Conservation (phyloP, 2,888 invertebrate genomes). For the Calephelis perditalis region DNA sequence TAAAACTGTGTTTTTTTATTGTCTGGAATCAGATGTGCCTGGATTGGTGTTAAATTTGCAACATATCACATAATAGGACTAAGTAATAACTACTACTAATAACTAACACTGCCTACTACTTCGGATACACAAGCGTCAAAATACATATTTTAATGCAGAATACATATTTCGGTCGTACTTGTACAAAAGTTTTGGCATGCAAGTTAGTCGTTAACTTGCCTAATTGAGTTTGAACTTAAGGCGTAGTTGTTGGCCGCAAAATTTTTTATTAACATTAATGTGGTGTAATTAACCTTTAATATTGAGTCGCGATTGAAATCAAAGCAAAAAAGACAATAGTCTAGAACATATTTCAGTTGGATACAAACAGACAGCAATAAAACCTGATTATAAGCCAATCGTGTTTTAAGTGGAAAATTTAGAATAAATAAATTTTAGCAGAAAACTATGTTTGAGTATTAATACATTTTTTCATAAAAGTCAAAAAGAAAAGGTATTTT, state of each 20-base stretch:
- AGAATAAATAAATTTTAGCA: neutral
- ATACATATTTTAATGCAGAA: too few relatives aligned
- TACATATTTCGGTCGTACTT: too few relatives aligned
- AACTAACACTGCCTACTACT: too few relatives aligned
- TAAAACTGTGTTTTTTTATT: too few relatives aligned
- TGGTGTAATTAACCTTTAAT: constrained; percentile 5
- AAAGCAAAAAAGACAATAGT: neutral
- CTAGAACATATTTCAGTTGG: neutral
- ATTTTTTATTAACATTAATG: neutral
- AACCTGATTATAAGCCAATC: constrained; percentile 12
- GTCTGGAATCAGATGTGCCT: too few relatives aligned
- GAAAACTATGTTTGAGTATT: neutral
- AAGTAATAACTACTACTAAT: too few relatives aligned
- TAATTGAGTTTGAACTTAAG: constrained; percentile 2
- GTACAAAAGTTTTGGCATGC: constrained; percentile 1
- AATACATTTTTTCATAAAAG: too few relatives aligned
- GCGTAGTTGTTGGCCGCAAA: neutral
- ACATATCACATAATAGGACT: too few relatives aligned
- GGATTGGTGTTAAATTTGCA: too few relatives aligned
- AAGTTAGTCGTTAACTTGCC: neutral
- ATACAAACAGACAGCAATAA: constrained; percentile 3
- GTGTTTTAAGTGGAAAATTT: neutral
- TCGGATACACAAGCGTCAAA: too few relatives aligned
- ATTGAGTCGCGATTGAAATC: neutral
- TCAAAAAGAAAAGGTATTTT: too few relatives aligned